phyloP scores from a whole-genome alignment of 2,113 vertebrate species.

The Girardinichthys multiradiatus region DNA sequence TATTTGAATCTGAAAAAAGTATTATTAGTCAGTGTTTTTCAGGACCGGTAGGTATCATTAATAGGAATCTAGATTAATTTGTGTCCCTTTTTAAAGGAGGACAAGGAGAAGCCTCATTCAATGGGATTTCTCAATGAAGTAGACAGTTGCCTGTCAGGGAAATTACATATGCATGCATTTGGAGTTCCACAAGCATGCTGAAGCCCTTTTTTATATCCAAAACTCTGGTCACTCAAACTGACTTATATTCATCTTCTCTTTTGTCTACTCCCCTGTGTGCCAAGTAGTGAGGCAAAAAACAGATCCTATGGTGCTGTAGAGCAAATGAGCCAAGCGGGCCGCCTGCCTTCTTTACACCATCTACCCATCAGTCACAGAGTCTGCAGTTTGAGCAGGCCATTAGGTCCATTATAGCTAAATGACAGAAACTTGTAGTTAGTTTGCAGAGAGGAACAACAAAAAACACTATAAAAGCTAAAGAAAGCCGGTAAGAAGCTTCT shows the following conservation, averaged over 20 bases:
- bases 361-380: conserved; percentile 2
- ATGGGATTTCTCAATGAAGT: neutral
- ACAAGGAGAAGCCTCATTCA: neutral
- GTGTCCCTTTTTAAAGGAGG: too few relatives aligned
- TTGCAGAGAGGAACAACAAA: too few relatives aligned
- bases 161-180: neutral
- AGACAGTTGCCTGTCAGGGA: neutral
- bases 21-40: too few relatives aligned
- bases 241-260: too few relatives aligned
- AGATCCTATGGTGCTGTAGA: neutral
- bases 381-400: neutral
- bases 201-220: too few relatives aligned
- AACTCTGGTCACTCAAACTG: too few relatives aligned
- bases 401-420: neutral
- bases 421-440: neutral
- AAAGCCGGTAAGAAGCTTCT: neutral
- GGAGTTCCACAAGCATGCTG: neutral
- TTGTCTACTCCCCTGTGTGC: too few relatives aligned
- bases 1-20: too few relatives aligned
- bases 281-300: too few relatives aligned
- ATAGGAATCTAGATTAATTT: neutral
- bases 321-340: conserved; percentile 16
- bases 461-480: neutral
- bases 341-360: neutral
- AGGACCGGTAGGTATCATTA: neutral